These are phyloP conservation scores for Eulemur rubriventer DNA, from an alignment of 2,797 vertebrate genomes.

Conservation along the genomic window DNA sequence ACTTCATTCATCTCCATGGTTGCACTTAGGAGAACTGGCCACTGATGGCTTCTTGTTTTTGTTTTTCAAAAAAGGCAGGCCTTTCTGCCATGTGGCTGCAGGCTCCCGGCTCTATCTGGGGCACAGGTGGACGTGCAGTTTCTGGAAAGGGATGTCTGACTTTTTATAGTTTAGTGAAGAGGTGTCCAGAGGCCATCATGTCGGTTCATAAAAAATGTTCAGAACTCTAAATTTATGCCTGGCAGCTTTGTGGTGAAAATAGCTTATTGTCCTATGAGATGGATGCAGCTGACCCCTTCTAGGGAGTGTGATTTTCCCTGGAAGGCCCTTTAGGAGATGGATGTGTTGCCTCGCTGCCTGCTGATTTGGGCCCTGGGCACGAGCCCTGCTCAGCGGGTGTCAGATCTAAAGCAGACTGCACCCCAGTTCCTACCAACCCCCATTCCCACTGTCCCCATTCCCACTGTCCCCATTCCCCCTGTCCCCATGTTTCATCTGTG, in stretches of 20 bases:
- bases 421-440: not conserved
- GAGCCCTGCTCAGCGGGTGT: not conserved
- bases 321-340: constrained; percentile 28
- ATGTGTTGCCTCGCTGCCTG: not conserved
- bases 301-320: not conserved
- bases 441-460: rapidly evolving
- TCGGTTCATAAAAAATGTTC: constrained; percentile 61
- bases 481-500: rapidly evolving
- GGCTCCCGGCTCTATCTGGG: not conserved
- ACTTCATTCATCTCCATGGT: not conserved
- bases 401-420: not conserved
- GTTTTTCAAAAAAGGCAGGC: not conserved
- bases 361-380: not conserved
- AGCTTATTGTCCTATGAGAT: constrained; percentile 58
- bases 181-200: constrained; percentile 53
- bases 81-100: not conserved
- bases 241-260: constrained; percentile 46
- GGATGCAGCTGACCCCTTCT: not conserved
- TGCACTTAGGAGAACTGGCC: not conserved
- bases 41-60: not conserved
- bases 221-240: constrained; percentile 68
- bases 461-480: rapidly evolving
- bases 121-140: not conserved
- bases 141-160: constrained; percentile 27
- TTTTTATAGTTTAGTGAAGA: constrained; percentile 50